A percentile compares a stretch with the other conserved stretches of the same genome.
Conservation (phyloP, 2,113 vertebrate species). For the Argyrosomus japonicus region DNA sequence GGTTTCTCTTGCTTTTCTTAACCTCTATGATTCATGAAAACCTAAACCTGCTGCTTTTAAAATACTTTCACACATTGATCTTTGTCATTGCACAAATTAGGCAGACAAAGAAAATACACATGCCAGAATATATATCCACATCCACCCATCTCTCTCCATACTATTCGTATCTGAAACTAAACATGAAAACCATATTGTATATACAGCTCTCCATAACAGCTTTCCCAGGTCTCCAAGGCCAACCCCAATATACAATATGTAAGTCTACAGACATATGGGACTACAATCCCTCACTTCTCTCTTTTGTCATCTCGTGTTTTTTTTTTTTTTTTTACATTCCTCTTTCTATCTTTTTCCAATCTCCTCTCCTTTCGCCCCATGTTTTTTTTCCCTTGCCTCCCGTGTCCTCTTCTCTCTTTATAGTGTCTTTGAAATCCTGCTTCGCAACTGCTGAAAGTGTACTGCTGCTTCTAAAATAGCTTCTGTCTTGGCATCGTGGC, state of each 20-base stretch:
- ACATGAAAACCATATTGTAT: constrained; percentile 55
- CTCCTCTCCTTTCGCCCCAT: neutral
- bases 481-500: constrained; percentile 62
- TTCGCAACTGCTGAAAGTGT: constrained; percentile 58
- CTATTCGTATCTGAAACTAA: constrained; percentile 41
- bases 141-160: constrained; percentile 16
- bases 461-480: constrained; percentile 74
- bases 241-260: constrained; percentile 19
- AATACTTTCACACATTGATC: constrained; percentile 26
- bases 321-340: neutral
- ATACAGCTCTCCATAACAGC: constrained; percentile 33
- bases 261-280: constrained; percentile 10
- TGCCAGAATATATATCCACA: neutral
- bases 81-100: neutral
- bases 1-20: neutral
- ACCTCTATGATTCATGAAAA: neutral
- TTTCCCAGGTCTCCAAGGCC: constrained; percentile 30
- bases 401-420: constrained; percentile 4
- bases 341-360: neutral
- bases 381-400: neutral
- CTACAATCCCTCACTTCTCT: neutral
- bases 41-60: neutral
- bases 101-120: constrained; percentile 46
- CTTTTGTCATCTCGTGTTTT: neutral
- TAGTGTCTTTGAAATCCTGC: constrained; percentile 48